Evolutionary conservation across 2,888 invertebrate genomes (phyloP), one percentile per base, ranked within the genome.

Genomic region (Lepidocyrtinus sp.): DNA sequence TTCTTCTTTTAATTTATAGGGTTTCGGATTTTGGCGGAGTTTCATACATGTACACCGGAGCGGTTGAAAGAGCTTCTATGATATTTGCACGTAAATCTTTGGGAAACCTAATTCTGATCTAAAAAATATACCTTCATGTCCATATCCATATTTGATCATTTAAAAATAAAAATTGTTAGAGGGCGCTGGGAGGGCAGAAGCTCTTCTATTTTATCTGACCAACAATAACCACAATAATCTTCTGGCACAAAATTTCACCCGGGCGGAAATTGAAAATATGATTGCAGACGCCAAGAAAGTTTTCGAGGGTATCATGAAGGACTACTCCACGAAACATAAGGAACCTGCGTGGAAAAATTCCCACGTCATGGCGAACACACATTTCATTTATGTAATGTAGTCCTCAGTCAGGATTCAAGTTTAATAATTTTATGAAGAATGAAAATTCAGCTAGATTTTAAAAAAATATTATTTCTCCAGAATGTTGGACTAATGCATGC

Each of bases 21-120:
- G n/a, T 55, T n/a, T 55, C 55, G 55, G 55, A 55, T 55, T 55
- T 55, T 2, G n/a, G 55, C 55, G 55, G 55, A 55, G 15, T 55
- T 2, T 9, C n/a, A 7, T 55, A 3, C 9, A 2, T 55, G 17
- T 55, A 55, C 55, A 17, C 55, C 17, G 55, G 55, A 7, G 55
- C n/a, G 9, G 17, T 55, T 55, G 55, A 55, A 55, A 12, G 2
- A n/a, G 5, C 55, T 17, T 55, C 55, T 17, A 55, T 55, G 15
- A 2, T n/a, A 5, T 36, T 36, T 5, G 36, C 12, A 36, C 12
- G 12, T 7, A 36, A 36, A 5, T 7, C 12, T 36, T 12, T 36
- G 36, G 5, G 12, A 36, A 36, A n/a, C 17, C 5, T 7, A 12
- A 12, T n/a, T n/a, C 17, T 55, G 9, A 55, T 55, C 15, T 17